phyloP scores from a whole-genome alignment of 2,113 vertebrate genomes.

The Lates calcarifer region DNA sequence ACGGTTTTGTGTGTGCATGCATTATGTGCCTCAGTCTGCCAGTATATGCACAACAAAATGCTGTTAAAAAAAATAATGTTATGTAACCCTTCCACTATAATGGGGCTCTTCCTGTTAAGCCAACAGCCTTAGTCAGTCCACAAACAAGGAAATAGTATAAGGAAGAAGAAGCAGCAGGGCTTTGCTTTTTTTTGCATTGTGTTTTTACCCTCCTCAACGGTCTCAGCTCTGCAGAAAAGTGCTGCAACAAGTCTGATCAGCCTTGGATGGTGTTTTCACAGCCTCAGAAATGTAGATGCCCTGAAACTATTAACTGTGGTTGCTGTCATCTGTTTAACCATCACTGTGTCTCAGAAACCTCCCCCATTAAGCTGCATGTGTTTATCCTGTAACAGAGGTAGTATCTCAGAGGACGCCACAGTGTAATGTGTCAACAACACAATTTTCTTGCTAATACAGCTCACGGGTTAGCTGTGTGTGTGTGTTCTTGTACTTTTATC shows the following conservation, averaged over 20 bases:
- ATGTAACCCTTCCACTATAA: slow-evolving; percentile 52
- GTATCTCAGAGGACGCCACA: not conserved
- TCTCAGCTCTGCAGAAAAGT: slow-evolving; percentile 28
- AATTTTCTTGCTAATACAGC: not conserved
- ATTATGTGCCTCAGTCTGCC: slow-evolving; percentile 16
- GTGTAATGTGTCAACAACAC: slow-evolving; percentile 25
- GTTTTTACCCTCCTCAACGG: slow-evolving; percentile 1
- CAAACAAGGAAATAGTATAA: slow-evolving; percentile 56
- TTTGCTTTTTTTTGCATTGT: not conserved
- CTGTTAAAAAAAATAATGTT: slow-evolving; percentile 40
- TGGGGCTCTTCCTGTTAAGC: slow-evolving; percentile 59
- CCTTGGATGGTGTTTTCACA: not conserved
- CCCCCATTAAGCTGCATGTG: slow-evolving; percentile 16
- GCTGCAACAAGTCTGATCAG: slow-evolving; percentile 9
- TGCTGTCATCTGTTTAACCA: slow-evolving; percentile 45
- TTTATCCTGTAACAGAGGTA: slow-evolving; percentile 21
- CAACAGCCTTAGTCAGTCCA: slow-evolving; percentile 14
- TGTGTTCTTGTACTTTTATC: not conserved
- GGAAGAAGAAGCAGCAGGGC: slow-evolving; percentile 45
- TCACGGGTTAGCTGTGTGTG: not conserved
- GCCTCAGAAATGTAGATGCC: slow-evolving; percentile 3
- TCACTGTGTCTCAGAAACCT: slow-evolving; percentile 17
- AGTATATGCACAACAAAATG: slow-evolving; percentile 30
- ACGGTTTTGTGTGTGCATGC: slow-evolving; percentile 30
- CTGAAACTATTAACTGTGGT: slow-evolving; percentile 7